These are phyloP conservation scores for Sialis lutaria DNA, from an alignment of 2,888 invertebrate genomes.

Conservation along the genomic window DNA sequence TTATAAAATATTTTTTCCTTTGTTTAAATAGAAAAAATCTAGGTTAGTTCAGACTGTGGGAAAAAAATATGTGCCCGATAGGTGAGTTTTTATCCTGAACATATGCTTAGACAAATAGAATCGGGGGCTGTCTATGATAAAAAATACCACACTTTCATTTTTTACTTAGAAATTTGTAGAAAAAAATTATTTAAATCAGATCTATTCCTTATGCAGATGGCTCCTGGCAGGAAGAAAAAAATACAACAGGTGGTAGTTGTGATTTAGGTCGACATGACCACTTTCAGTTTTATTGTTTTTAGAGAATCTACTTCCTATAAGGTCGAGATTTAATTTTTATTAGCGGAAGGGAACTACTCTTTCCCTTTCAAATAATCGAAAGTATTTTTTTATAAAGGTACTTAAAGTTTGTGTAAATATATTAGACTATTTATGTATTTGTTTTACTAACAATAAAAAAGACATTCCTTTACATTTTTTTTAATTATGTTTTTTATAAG, in stretches of 20 bases:
- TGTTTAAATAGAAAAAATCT: slow-evolving; percentile 3
- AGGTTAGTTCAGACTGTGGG: slow-evolving; percentile 4
- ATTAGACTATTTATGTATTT: no score
- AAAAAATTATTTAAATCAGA: not conserved
- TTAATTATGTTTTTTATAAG: no score
- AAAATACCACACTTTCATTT: no score
- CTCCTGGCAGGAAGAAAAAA: not conserved
- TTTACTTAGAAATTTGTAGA: not conserved
- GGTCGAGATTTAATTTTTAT: no score
- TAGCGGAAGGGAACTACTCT: no score
- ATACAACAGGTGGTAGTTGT: not conserved
- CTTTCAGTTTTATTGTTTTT: no score
- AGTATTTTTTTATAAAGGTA: no score
- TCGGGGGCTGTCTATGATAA: not conserved
- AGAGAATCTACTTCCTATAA: no score
- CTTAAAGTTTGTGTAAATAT: no score
- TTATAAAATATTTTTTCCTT: not conserved
- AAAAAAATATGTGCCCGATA: slow-evolving; percentile 2
- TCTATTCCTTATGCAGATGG: not conserved
- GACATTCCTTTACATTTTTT: no score
- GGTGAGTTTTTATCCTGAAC: not conserved
- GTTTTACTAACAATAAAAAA: no score
- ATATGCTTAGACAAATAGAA: not conserved
- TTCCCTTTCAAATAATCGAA: no score
- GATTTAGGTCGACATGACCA: not conserved